Base-by-base conservation (phyloP, 2,113 vertebrate species). In the Spheniscus mendiculus region DNA sequence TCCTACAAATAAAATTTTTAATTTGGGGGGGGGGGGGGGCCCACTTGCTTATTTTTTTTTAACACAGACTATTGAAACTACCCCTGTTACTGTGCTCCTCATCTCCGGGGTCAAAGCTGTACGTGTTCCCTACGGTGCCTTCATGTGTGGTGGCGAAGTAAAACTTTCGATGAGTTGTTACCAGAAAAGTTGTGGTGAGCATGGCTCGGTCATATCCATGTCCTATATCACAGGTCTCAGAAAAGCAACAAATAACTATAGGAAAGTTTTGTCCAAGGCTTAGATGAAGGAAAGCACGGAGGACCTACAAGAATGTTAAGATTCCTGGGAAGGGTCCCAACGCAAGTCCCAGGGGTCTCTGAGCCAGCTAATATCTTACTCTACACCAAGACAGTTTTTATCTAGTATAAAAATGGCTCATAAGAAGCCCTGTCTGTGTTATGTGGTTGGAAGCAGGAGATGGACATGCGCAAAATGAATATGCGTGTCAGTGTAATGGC, bases 401-500 rank as follows among this genome's bases (percentile, higher is more conserved):
- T 17, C 22, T 5, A 15, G 34, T 30, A 30, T 36, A 61, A 67
- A 81, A 81, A 19, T 3, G 18, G 56, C 71, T 55, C 36, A 3
- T 52, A 14, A 58, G 44, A 63, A 65, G 36, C 50, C 49, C 38
- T 19, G 27, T 17, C 27, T 45, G 11, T 52, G 69, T 61, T 26
- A 40, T 1, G 6, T 32, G 61, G 40, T n/a, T 62, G 47, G 76
- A 40, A 61, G 26, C 53, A 69, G 61, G 15, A 69, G 36, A 44
- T 29, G 63, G 26, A 38, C 22, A 16, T 1, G 18, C 15, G 25
- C 36, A n/a, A 66, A 80, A 72, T 53, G 36, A 52, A 44, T 8
- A 14, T 3, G 6, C 3, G 0, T 34, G 11, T 70, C 47, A 10
- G 9, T 10, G 42, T 36, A 55, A 36, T 0, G 0, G 49, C 2